These are phyloP conservation scores for Glossophaga mutica DNA, from an alignment of 2,797 vertebrate genomes.

Conservation along the genomic window DNA sequence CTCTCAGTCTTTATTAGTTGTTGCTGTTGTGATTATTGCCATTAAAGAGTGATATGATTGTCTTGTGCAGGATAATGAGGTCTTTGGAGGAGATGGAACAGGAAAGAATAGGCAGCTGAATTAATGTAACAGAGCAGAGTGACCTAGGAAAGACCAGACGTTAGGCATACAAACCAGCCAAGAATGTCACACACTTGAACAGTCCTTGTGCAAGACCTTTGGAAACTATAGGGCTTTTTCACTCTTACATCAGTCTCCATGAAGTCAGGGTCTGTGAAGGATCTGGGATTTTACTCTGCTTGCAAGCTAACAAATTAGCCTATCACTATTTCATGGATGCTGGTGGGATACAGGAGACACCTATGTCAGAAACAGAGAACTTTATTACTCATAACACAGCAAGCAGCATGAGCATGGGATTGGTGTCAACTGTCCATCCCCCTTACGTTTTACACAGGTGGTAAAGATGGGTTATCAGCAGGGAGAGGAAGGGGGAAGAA, in stretches of 20 bases:
- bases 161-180: neutral
- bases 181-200: neutral
- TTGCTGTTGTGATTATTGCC: neutral
- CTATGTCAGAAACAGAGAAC: neutral
- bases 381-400: neutral
- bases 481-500: no score
- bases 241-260: neutral
- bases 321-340: neutral
- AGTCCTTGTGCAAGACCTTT: neutral
- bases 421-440: neutral
- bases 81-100: neutral
- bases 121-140: neutral
- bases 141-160: neutral
- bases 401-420: neutral
- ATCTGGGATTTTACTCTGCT: neutral
- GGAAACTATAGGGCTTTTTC: neutral
- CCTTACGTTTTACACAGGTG: neutral
- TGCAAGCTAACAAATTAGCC: neutral
- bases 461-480: neutral
- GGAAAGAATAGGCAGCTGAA: neutral
- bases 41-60: neutral
- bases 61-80: neutral
- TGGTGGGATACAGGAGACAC: neutral
- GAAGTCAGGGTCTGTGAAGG: neutral
- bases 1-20: neutral